phyloP scores from a whole-genome alignment of 2,797 vertebrate genomes.

The Fringilla coelebs region DNA sequence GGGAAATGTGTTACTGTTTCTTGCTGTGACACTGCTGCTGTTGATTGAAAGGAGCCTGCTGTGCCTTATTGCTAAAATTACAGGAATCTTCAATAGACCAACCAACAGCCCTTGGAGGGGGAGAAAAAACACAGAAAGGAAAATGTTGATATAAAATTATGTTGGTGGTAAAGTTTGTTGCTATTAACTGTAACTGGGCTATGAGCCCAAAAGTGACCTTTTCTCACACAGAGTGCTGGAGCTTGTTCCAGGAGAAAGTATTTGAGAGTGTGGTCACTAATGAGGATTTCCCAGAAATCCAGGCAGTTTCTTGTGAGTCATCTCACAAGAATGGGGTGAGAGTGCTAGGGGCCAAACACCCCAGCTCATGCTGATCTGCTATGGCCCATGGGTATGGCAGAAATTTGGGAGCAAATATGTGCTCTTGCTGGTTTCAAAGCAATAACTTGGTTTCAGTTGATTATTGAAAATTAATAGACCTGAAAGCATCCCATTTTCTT shows the following conservation, averaged over 20 bases:
- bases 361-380: not conserved
- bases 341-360: not conserved
- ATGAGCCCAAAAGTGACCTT: not conserved
- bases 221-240: not conserved
- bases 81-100: not conserved
- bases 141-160: constrained; percentile 8
- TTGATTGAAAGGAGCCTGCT: constrained; percentile 58
- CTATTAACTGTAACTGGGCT: not conserved
- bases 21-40: constrained; percentile 6
- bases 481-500: not conserved
- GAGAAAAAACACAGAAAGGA: not conserved
- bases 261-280: not conserved
- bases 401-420: not conserved
- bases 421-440: not conserved
- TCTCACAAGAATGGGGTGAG: not conserved
- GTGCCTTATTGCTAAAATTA: constrained; percentile 44
- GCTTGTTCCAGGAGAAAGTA: not conserved
- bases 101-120: not conserved
- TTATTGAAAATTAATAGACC: not conserved
- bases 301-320: not conserved
- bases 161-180: not conserved
- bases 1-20: constrained; percentile 20
- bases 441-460: not conserved
- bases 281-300: not conserved
- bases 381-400: not conserved